phyloP scores from a whole-genome alignment of 2,888 invertebrate genomes.

The Eudemis profundana region DNA sequence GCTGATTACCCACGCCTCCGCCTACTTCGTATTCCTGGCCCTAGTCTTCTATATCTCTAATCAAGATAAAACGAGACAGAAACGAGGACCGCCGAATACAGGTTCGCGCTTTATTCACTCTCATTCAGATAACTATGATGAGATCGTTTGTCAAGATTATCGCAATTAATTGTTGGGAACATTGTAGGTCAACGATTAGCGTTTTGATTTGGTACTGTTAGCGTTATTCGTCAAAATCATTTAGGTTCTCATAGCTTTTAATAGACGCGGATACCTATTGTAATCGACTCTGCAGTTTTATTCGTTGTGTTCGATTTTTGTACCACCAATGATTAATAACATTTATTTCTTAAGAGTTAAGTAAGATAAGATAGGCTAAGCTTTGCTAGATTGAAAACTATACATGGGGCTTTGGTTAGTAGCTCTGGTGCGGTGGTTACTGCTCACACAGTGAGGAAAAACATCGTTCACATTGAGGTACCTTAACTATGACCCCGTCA shows the following conservation, averaged over 20 bases:
- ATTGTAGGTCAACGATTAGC: conserved; percentile 43
- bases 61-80: conserved; percentile 83
- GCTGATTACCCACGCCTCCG: conserved; percentile 88
- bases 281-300: background rate
- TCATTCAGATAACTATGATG: conserved; percentile 52
- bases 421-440: too few species aligned
- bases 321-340: too few species aligned
- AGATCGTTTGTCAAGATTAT: conserved; percentile 58
- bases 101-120: conserved; percentile 63
- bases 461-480: too few species aligned
- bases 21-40: conserved; percentile 87
- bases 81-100: conserved; percentile 85
- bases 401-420: too few species aligned
- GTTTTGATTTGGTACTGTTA: conserved; percentile 32
- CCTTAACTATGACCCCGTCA: too few species aligned
- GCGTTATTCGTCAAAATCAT: conserved; percentile 11
- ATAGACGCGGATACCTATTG: background rate
- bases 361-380: too few species aligned
- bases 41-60: conserved; percentile 87
- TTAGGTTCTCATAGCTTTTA: conserved; percentile 7
- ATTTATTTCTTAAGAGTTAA: too few species aligned
- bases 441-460: too few species aligned
- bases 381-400: too few species aligned
- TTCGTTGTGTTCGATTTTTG: too few species aligned
- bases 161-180: conserved; percentile 57